These are phyloP conservation scores for Drosophila kohkoa DNA, from an alignment of 1,140 invertebrate species.

Conservation along the genomic window DNA sequence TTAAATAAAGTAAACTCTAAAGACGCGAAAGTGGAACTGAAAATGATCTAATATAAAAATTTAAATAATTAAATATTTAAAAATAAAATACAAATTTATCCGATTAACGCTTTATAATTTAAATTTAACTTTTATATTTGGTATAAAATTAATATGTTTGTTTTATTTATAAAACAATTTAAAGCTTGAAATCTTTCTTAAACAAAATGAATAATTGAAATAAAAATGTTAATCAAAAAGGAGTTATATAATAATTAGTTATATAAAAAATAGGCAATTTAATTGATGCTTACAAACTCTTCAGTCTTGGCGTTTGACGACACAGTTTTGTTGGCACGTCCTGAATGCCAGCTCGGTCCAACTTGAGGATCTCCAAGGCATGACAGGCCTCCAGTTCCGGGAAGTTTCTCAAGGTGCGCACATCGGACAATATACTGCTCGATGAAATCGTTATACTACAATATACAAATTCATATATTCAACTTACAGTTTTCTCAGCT, in stretches of 20 bases:
- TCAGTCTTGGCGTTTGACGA: slow-evolving; percentile 90
- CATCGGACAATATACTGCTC: slow-evolving; percentile 93
- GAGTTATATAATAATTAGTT: no score
- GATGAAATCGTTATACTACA: neutral
- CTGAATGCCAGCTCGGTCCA: slow-evolving; percentile 92
- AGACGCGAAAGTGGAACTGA: no score
- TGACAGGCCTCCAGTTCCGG: slow-evolving; percentile 92
- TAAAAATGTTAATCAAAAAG: slow-evolving; percentile 62
- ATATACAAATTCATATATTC: neutral
- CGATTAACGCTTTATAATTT: no score
- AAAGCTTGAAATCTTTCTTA: no score
- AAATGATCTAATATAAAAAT: no score
- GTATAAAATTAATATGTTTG: no score
- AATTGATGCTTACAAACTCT: slow-evolving; percentile 91
- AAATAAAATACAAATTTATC: no score
- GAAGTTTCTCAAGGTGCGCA: slow-evolving; percentile 91
- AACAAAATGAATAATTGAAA: no score
- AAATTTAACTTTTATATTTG: no score
- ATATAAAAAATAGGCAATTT: neutral
- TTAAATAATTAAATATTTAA: no score
- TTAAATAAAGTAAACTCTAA: no score
- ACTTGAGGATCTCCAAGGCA: slow-evolving; percentile 91
- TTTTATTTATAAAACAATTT: no score
- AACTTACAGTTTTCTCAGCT: slow-evolving; percentile 89
- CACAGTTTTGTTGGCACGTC: slow-evolving; percentile 92